Conservation (phyloP, 2,888 invertebrate species). For the Drosophila nigricruria region DNA sequence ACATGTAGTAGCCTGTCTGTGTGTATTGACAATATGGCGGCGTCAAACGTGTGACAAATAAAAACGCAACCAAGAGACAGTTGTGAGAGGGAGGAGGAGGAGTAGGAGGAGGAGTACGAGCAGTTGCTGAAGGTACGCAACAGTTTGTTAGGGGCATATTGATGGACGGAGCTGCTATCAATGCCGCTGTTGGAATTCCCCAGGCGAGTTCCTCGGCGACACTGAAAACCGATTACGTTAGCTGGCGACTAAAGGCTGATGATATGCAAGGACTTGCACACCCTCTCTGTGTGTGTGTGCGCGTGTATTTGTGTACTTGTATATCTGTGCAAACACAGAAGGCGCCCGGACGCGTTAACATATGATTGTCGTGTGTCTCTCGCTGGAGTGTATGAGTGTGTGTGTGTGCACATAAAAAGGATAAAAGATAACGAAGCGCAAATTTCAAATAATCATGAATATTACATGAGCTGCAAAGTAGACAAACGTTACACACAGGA, state of each 20-base stretch:
- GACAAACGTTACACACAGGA: conserved; percentile 69
- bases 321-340: conserved; percentile 71
- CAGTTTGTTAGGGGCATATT: conserved; percentile 34
- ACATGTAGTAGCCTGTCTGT: conserved; percentile 3
- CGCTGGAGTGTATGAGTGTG: conserved; percentile 8
- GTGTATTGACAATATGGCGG: conserved; percentile 53
- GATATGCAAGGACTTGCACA: conserved; percentile 71
- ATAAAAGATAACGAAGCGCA: conserved; percentile 81
- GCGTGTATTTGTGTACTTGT: conserved; percentile 28
- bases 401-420: conserved; percentile 62
- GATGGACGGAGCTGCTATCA: conserved; percentile 57
- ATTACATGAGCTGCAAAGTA: conserved; percentile 79
- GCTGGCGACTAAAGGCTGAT: conserved; percentile 68
- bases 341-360: conserved; percentile 77
- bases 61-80: conserved; percentile 46
- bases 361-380: conserved; percentile 76
- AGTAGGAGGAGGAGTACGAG: background rate
- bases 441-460: conserved; percentile 82
- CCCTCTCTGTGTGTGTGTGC: conserved; percentile 17
- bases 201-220: conserved; percentile 42
- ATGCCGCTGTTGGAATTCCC: conserved; percentile 73
- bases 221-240: conserved; percentile 76
- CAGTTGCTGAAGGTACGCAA: conserved; percentile 10
- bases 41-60: conserved; percentile 67
- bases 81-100: background rate